phyloP scores from a whole-genome alignment of 2,888 invertebrate genomes.

The Synanthedon tipuliformis region DNA sequence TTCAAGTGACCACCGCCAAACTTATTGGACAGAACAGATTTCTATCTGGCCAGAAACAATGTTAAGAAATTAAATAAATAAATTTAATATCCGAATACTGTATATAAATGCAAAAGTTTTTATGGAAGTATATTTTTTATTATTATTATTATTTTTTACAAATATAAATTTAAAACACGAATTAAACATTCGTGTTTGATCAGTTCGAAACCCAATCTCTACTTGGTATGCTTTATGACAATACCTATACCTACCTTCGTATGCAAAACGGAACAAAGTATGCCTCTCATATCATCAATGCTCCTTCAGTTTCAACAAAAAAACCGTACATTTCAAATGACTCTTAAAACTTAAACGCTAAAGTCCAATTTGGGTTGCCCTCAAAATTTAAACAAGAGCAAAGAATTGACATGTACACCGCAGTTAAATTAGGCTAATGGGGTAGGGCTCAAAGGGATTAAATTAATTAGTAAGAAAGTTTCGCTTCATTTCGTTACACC shows the following conservation, averaged over 20 bases:
- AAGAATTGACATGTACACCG: slow-evolving; percentile 69
- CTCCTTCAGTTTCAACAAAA: slow-evolving; percentile 19
- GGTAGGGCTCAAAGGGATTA: slow-evolving; percentile 66
- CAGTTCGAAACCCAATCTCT: no score
- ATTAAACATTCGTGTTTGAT: no score
- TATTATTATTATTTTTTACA: no score
- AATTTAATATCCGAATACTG: no score
- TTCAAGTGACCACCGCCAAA: no score
- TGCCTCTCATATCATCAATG: slow-evolving; percentile 53
- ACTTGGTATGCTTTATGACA: no score
- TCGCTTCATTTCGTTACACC: slow-evolving; percentile 49
- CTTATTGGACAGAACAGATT: no score
- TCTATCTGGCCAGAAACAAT: no score
- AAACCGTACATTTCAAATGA: neutral
- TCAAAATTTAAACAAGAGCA: slow-evolving; percentile 27
- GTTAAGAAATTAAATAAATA: no score
- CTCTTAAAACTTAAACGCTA: slow-evolving; percentile 7
- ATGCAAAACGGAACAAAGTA: slow-evolving; percentile 58
- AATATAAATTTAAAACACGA: no score
- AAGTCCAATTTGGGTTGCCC: slow-evolving; percentile 14
- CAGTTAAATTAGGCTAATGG: slow-evolving; percentile 70
- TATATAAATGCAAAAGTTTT: no score
- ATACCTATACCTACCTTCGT: slow-evolving; percentile 6
- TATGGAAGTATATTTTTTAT: no score
- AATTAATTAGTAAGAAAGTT: slow-evolving; percentile 70